These are phyloP conservation scores for Microcebus jonahi DNA, from an alignment of 2,113 vertebrate genomes.

Conservation along the genomic window DNA sequence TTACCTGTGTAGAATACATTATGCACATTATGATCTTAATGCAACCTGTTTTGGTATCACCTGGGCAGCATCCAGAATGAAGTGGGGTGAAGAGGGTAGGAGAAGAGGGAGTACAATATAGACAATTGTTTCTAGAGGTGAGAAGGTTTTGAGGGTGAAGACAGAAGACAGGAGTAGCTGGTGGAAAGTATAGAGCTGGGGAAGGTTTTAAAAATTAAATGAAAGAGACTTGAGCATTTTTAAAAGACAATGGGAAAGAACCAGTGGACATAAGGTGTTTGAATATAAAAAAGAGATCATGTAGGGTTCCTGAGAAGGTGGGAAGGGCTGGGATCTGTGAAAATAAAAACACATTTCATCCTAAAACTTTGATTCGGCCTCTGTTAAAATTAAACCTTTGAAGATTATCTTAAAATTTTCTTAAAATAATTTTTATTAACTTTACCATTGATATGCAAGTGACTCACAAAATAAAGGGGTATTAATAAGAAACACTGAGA, in stretches of 20 bases:
- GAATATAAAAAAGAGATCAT: background rate
- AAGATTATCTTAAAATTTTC: background rate
- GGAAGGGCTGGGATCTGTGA: background rate
- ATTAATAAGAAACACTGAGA: background rate
- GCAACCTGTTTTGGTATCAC: background rate
- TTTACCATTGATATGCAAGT: constrained; percentile 10
- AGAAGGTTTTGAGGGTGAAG: background rate
- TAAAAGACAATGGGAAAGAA: background rate
- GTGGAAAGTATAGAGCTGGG: background rate
- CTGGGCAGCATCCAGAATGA: background rate
- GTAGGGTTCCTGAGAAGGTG: background rate
- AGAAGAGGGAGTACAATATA: background rate
- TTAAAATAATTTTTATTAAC: constrained; percentile 39
- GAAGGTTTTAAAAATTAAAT: background rate
- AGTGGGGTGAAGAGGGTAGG: background rate
- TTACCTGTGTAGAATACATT: background rate
- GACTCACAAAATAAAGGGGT: background rate
- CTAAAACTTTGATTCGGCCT: background rate
- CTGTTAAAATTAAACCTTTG: constrained; percentile 1
- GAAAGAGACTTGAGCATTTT: background rate
- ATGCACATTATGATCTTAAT: background rate
- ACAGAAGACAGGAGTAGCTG: background rate
- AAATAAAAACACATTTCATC: constrained; percentile 23
- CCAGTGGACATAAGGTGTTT: background rate
- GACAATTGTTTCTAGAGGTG: background rate